These are phyloP conservation scores for Lepus oiostolus DNA, from an alignment of 2,797 vertebrate species.

Conservation along the genomic window DNA sequence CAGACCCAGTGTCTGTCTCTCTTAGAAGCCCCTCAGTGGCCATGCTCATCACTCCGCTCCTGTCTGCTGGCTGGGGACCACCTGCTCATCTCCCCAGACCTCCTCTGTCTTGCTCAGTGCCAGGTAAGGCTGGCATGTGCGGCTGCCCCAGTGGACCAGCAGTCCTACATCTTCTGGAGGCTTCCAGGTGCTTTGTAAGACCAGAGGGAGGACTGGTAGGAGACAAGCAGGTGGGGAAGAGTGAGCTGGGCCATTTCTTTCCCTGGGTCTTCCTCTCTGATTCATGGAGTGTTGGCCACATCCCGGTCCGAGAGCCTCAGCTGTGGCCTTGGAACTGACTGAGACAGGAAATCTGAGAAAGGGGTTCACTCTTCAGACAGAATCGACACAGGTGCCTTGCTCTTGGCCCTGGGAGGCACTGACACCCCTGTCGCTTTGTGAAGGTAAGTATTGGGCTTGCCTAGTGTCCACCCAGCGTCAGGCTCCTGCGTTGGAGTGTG, in stretches of 20 bases:
- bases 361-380: background rate
- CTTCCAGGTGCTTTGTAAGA: constrained; percentile 8
- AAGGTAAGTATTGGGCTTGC: background rate
- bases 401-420: background rate
- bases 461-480: background rate
- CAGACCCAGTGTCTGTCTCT: constrained; percentile 3
- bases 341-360: background rate
- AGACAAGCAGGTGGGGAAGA: background rate
- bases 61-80: background rate
- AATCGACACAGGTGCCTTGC: background rate
- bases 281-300: background rate
- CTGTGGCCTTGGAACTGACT: background rate
- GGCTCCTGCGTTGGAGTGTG: constrained; percentile 24
- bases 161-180: background rate
- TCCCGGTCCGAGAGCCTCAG: background rate
- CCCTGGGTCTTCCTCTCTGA: background rate
- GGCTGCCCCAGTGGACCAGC: background rate
- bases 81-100: background rate
- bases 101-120: background rate
- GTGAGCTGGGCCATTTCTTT: background rate
- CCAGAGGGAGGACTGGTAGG: background rate
- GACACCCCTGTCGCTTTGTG: background rate
- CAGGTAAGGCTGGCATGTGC: background rate
- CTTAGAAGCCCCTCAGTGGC: background rate
- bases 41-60: background rate